Evolutionary conservation across 2,113 vertebrate genomes (phyloP).

Genomic region (Cacatua alba): DNA sequence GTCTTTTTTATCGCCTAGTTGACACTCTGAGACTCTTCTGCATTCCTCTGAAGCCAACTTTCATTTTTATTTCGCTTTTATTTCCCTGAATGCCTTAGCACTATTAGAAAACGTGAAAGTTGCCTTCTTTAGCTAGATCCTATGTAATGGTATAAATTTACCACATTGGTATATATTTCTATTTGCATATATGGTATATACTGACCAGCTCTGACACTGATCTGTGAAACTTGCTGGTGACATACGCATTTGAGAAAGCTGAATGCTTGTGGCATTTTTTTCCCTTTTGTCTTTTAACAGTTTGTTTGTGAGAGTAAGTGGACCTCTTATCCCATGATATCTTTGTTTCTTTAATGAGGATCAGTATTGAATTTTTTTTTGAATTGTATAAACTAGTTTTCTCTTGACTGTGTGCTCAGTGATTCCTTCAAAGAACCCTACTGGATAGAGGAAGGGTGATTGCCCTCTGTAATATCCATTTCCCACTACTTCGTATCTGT

Average conservation of each 20-base stretch:
- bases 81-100: background rate
- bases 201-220: background rate
- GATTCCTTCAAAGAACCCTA: background rate
- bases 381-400: background rate
- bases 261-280: background rate
- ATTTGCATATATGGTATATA: background rate
- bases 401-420: background rate
- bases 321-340: background rate
- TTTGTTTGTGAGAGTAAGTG: background rate
- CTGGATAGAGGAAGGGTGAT: fast-evolving
- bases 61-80: constrained; percentile 24
- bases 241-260: background rate
- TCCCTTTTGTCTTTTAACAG: background rate
- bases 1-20: constrained; percentile 48
- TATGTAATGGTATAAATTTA: background rate
- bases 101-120: background rate
- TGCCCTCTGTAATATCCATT: background rate
- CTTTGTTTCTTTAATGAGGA: background rate
- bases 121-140: background rate
- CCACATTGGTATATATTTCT: background rate
- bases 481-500: background rate
- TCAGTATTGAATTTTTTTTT: background rate
- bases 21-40: constrained; percentile 20
- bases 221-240: background rate
- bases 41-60: constrained; percentile 6